Evolutionary conservation across 2,113 vertebrate species (phyloP), one percentile per base, ranked within the genome.

Genomic region (Charina bottae): DNA sequence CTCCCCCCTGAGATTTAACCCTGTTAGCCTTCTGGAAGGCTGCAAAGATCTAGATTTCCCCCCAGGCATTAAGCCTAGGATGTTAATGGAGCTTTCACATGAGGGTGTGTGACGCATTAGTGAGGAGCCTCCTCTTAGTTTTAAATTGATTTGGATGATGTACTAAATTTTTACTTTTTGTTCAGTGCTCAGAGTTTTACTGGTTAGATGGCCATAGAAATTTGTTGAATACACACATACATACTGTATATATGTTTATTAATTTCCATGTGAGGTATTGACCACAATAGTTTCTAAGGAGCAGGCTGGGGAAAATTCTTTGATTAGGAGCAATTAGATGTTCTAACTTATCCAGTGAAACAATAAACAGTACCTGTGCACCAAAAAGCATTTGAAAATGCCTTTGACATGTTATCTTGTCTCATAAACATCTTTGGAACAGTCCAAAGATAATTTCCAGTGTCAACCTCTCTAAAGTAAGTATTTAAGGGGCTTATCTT

Each of bases 401-500:
- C 85, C 0, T 78, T 33, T 78, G 19, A 37, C 56, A 92, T 89
- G 62, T 49, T 0, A 0, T 93, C 94, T 93, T 87, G 83, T 72
- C 85, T 89, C 64, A 93, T 91, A 90, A 94, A 90, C 24, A 37
- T 28, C 12, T 91, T 1, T 0, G 33, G 62, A 95, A 94, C 68
- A 95, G 94, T 64, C 72, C 90, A 85, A 89, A 93, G 90, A 26
- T 85, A 26, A 92, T n/a, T 72, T 46, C 9, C 33, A 91, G 24
- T 86, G 68, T 93, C 87, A 90, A 84, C 33, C 42, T 95, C 28
- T 92, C 56, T 85, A 88, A 86, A 0, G 0, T 28, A 92, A 64
- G 91, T 86, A 59, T 54, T 93, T 94, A 93, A 94, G 26, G n/a
- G 94, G 17, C 37, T 54, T 92, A 91, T 90, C 91, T 85, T 13